These are phyloP conservation scores for Semibalanus balanoides DNA, from an alignment of 1,140 invertebrate species.

Conservation along the genomic window DNA sequence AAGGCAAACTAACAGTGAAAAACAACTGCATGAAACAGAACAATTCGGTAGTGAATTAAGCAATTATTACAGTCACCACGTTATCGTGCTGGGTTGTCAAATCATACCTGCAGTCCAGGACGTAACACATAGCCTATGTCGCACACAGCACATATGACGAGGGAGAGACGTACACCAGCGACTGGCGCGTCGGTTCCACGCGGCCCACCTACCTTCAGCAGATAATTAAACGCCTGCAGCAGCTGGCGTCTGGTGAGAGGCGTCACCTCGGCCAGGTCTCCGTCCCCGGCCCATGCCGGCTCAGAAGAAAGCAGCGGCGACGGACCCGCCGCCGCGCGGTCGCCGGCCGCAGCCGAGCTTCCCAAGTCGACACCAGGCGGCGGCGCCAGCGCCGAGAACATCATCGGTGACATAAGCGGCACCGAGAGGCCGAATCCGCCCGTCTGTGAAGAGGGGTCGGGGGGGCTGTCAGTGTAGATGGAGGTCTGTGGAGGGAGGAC, in stretches of 20 bases:
- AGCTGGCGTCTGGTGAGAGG: constrained; percentile 72
- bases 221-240: constrained; percentile 68
- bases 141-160: too few relatives aligned
- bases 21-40: too few relatives aligned
- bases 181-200: too few relatives aligned
- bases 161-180: too few relatives aligned
- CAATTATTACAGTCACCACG: too few relatives aligned
- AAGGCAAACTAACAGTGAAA: too few relatives aligned
- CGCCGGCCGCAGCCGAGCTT: constrained; percentile 1
- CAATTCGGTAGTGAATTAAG: too few relatives aligned
- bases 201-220: constrained; percentile 48
- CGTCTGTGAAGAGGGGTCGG: background rate
- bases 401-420: constrained; percentile 17
- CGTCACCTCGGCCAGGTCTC: constrained; percentile 8
- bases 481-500: too few relatives aligned
- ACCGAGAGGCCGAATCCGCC: background rate
- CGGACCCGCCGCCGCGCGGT: background rate
- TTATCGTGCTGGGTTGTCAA: too few relatives aligned
- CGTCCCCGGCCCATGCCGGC: background rate
- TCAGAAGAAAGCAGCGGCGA: background rate
- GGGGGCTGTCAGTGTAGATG: too few relatives aligned
- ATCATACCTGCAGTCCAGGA: too few relatives aligned
- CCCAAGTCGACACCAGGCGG: constrained; percentile 13
- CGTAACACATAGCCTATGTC: too few relatives aligned
- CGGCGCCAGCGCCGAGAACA: constrained; percentile 20